Evolutionary conservation across 2,888 invertebrate genomes (phyloP).

Genomic region (Athalia circularis): DNA sequence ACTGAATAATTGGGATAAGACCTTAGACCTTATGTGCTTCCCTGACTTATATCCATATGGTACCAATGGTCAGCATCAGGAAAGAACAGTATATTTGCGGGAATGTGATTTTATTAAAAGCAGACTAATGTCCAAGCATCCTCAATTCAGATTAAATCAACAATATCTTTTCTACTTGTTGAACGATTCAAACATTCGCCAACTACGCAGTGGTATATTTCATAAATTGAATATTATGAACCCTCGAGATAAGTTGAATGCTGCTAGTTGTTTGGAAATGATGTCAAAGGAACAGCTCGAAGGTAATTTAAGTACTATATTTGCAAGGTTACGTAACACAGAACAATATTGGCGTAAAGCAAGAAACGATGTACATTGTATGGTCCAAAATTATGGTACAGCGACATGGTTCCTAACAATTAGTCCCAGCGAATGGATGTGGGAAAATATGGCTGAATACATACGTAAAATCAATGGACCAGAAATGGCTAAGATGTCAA

Average conservation of each 20-base stretch:
- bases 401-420: no score
- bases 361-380: no score
- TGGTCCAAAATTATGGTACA: no score
- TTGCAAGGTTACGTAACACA: no score
- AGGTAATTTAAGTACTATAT: no score
- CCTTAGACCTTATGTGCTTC: slow-evolving; percentile 56
- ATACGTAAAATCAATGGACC: no score
- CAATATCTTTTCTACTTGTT: slow-evolving; percentile 60
- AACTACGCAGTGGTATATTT: slow-evolving; percentile 54
- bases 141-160: slow-evolving; percentile 49
- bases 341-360: no score
- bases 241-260: slow-evolving; percentile 30
- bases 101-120: slow-evolving; percentile 57
- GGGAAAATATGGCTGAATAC: no score
- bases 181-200: slow-evolving; percentile 56
- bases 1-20: slow-evolving; percentile 48
- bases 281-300: slow-evolving; percentile 51
- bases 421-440: no score
- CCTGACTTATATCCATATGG: slow-evolving; percentile 56
- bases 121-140: slow-evolving; percentile 54
- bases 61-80: slow-evolving; percentile 52
- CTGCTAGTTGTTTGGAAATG: slow-evolving; percentile 42
- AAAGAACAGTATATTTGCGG: slow-evolving; percentile 49
- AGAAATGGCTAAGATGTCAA: no score
- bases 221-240: slow-evolving; percentile 52